Evolutionary conservation across 2,113 vertebrate species (phyloP).

Genomic region (Centropristis striata): DNA sequence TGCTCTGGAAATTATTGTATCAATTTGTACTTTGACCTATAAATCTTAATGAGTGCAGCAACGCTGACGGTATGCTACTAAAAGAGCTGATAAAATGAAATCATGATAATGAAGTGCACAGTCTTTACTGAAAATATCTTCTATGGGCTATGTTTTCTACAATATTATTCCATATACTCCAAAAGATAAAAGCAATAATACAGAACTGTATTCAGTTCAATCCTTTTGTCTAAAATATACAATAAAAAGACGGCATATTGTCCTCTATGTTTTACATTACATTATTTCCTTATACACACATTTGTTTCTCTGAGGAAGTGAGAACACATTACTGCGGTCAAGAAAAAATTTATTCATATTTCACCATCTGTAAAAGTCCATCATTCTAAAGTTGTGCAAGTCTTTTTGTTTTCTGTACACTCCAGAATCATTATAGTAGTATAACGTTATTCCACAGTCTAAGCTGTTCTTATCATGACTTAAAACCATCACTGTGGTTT

Average conservation of each 20-base stretch:
- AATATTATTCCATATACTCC: neutral
- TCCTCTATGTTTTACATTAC: neutral
- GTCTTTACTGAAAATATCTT: neutral
- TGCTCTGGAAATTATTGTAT: neutral
- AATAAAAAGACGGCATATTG: neutral
- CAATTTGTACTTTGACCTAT: neutral
- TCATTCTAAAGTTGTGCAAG: neutral
- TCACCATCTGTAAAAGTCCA: constrained; percentile 46
- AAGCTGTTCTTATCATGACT: neutral
- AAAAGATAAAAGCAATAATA: neutral
- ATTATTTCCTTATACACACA: constrained; percentile 32
- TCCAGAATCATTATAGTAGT: neutral
- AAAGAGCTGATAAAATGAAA: neutral
- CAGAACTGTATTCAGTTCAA: neutral
- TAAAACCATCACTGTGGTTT: constrained; percentile 4
- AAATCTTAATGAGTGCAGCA: neutral
- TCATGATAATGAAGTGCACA: too few species aligned
- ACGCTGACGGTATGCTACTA: neutral
- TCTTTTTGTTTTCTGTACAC: constrained; percentile 2
- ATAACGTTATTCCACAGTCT: neutral
- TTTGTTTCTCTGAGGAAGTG: constrained; percentile 39
- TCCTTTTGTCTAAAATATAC: neutral
- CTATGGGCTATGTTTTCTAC: neutral
- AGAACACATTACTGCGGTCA: neutral
- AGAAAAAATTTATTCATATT: constrained; percentile 13